Evolutionary conservation across 1,140 invertebrate genomes (phyloP).

Genomic region (Solenopsis fugax): DNA sequence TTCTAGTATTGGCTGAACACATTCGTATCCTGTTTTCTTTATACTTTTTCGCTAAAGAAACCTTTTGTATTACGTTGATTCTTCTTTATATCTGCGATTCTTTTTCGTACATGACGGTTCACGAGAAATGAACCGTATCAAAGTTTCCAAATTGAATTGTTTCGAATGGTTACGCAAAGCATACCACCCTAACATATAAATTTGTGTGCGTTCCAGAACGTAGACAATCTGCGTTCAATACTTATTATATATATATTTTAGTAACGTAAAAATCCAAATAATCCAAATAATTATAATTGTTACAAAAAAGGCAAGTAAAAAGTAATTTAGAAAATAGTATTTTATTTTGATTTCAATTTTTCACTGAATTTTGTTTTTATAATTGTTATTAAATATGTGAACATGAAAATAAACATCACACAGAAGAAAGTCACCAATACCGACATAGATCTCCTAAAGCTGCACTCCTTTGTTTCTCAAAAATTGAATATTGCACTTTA

Average conservation of each 20-base stretch:
- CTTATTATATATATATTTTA: neutral
- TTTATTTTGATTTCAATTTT: constrained; percentile 26
- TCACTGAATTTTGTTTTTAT: neutral
- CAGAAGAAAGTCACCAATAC: neutral
- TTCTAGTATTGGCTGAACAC: neutral
- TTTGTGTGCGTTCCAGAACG: neutral
- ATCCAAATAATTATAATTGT: neutral
- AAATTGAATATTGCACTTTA: no score
- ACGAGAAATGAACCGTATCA: constrained; percentile 55
- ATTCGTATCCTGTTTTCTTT: neutral
- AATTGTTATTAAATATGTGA: neutral
- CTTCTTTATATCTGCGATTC: neutral
- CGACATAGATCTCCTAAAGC: no score
- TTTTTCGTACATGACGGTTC: neutral
- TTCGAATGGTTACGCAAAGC: constrained; percentile 35
- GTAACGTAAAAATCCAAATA: neutral
- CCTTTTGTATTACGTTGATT: neutral
- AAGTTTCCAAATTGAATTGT: constrained; percentile 63
- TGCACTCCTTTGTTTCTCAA: no score
- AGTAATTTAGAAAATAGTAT: neutral
- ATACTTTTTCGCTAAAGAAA: constrained; percentile 23
- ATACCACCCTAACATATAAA: neutral
- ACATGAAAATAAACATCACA: neutral
- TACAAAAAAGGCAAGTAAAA: neutral
- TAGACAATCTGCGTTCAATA: neutral